phyloP scores from a whole-genome alignment of 2,113 vertebrate species.

The Anser brachyrhynchus region DNA sequence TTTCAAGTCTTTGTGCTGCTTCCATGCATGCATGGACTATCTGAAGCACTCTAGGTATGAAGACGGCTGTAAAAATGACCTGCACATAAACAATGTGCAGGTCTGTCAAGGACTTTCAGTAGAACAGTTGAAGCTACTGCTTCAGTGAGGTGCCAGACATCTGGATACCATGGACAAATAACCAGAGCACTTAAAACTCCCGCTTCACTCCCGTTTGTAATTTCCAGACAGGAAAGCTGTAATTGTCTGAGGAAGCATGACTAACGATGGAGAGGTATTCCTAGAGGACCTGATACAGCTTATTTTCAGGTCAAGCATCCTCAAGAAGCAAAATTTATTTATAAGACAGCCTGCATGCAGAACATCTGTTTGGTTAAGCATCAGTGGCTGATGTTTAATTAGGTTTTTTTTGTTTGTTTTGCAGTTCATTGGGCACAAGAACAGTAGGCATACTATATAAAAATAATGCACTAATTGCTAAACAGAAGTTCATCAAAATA shows the following conservation, averaged over 20 bases:
- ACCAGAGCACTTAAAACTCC: slow-evolving; percentile 1
- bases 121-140: slow-evolving; percentile 7
- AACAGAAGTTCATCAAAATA: neutral
- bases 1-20: neutral
- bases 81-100: neutral
- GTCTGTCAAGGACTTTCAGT: neutral
- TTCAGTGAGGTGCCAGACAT: slow-evolving; percentile 38
- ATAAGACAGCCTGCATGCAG: rapidly evolving
- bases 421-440: neutral
- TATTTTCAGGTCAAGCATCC: neutral
- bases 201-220: neutral
- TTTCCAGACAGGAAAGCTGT: neutral
- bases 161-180: slow-evolving; percentile 21
- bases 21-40: rapidly evolving
- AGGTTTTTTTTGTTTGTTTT: neutral
- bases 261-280: neutral
- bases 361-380: neutral
- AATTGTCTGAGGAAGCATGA: neutral
- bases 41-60: neutral
- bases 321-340: neutral
- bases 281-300: neutral
- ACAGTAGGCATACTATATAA: neutral
- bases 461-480: neutral
- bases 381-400: neutral
- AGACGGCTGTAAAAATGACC: neutral